Percentiles rank a stretch among this genome's conserved stretches.
Conservation (phyloP, 2,113 vertebrate species). For the Piprites chloris region DNA sequence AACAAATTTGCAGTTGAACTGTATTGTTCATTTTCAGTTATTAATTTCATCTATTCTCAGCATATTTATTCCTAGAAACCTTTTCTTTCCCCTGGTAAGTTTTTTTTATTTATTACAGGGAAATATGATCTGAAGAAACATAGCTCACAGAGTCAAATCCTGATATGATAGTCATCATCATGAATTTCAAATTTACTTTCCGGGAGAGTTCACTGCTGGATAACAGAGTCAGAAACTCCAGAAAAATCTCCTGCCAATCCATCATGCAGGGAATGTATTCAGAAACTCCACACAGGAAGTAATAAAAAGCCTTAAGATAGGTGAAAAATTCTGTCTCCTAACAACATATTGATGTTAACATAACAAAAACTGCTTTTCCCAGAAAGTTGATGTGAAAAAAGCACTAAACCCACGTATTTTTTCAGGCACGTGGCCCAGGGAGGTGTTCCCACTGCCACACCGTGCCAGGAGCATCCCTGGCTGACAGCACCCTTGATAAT, state of each 20-base stretch:
- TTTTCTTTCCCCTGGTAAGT: background rate
- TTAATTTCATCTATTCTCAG: background rate
- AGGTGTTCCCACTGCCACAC: background rate
- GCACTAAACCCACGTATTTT: background rate
- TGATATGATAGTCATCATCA: background rate
- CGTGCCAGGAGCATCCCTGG: background rate
- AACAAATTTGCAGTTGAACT: background rate
- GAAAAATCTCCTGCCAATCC: constrained; percentile 17
- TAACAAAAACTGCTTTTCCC: background rate
- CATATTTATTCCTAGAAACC: background rate
- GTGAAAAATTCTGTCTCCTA: background rate
- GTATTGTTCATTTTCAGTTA: background rate
- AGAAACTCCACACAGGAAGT: background rate
- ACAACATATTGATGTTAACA: background rate
- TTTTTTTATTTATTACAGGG: background rate
- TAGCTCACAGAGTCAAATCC: background rate
- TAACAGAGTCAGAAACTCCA: constrained; percentile 26
- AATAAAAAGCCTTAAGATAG: background rate
- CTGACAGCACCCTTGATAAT: fast-evolving
- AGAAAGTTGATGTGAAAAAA: background rate
- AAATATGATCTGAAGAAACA: background rate
- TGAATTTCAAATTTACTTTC: constrained; percentile 9
- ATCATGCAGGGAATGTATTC: background rate
- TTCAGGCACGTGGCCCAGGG: background rate
- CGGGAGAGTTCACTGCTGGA: constrained; percentile 26